A percentile compares a stretch with the other conserved stretches of the same genome.
These are phyloP conservation scores for Heteromormyrus szaboi DNA, from an alignment of 2,797 vertebrate species.

Conservation along the genomic window DNA sequence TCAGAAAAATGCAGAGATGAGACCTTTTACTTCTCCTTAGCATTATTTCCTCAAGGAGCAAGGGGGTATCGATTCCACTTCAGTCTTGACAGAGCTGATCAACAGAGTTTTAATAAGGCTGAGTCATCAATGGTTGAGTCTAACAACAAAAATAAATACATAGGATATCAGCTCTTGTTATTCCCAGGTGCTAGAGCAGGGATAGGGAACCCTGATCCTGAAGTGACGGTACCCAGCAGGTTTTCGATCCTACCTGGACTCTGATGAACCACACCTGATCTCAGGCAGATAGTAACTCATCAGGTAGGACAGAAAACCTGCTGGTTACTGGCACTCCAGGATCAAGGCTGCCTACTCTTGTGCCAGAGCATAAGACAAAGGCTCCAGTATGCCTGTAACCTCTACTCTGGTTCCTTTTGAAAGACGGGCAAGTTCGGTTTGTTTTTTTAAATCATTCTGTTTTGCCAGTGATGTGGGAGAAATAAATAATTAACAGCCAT, in stretches of 20 bases:
- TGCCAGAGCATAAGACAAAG: background rate
- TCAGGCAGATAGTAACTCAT: background rate
- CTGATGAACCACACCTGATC: background rate
- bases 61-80: background rate
- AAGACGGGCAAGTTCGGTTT: background rate
- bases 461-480: background rate
- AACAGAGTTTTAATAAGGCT: background rate
- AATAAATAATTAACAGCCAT: background rate
- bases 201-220: background rate
- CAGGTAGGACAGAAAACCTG: background rate
- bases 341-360: background rate
- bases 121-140: conserved; percentile 1
- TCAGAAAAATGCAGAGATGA: background rate
- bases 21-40: background rate
- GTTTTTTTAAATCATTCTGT: background rate
- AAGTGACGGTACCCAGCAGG: background rate
- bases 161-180: background rate
- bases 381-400: background rate
- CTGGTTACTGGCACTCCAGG: background rate
- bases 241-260: background rate
- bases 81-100: background rate
- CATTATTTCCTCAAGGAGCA: background rate
- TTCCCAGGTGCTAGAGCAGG: background rate
- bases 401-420: background rate
- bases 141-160: background rate